These are phyloP conservation scores for Amblyteles armatorius DNA, from an alignment of 2,888 invertebrate genomes.

Conservation along the genomic window DNA sequence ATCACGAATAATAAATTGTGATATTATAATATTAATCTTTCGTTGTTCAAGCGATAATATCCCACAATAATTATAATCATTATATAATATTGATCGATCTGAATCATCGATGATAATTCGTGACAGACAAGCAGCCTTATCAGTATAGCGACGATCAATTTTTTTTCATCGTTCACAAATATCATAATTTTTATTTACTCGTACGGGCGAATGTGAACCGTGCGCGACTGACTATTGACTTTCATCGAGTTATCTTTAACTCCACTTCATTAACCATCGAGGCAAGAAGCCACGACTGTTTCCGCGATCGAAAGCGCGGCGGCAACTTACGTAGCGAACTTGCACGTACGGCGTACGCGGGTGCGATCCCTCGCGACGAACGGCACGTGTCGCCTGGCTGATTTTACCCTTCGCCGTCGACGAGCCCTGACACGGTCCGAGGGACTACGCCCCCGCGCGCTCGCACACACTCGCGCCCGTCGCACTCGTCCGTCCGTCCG, in stretches of 20 bases:
- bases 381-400: slow-evolving; percentile 3
- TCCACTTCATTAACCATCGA: not conserved
- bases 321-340: not conserved
- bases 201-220: not conserved
- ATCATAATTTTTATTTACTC: not conserved
- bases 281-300: not conserved
- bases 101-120: no score
- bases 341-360: not conserved
- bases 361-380: not conserved
- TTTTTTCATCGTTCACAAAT: no score
- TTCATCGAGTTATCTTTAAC: not conserved
- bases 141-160: no score
- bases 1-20: no score
- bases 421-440: not conserved
- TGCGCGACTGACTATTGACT: not conserved
- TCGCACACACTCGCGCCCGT: not conserved
- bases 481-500: not conserved
- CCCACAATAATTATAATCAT: no score
- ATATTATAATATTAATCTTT: no score
- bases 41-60: no score
- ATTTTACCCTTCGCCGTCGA: not conserved
- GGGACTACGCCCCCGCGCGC: not conserved
- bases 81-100: no score
- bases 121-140: no score
- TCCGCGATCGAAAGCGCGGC: not conserved